phyloP scores from a whole-genome alignment of 2,113 vertebrate genomes.

The Lucifuga dentata region DNA sequence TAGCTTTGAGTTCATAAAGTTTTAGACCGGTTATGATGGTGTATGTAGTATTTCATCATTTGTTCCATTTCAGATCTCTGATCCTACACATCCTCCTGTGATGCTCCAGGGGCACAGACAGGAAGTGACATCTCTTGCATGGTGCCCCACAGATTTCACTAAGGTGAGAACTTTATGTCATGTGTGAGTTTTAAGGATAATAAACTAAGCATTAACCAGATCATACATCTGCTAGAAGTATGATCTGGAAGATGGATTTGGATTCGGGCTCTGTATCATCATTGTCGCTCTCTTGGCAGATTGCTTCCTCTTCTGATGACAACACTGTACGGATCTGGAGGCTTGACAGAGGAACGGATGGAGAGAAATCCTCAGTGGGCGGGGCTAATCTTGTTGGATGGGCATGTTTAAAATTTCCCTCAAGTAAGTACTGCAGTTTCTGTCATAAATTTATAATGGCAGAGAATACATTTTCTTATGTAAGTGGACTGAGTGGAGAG shows the following conservation, averaged over 20 bases:
- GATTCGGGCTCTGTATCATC: constrained; percentile 32
- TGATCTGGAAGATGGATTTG: constrained; percentile 15
- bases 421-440: constrained; percentile 25
- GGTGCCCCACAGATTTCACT: constrained; percentile 95
- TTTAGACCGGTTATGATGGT: background rate
- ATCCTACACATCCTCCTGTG: constrained; percentile 85
- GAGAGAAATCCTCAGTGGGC: constrained; percentile 69
- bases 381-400: constrained; percentile 86
- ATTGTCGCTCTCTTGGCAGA: constrained; percentile 78
- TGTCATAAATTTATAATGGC: too few species aligned
- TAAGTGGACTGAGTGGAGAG: too few species aligned
- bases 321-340: constrained; percentile 95
- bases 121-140: constrained; percentile 95
- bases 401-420: constrained; percentile 80
- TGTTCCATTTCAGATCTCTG: constrained; percentile 84
- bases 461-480: too few species aligned
- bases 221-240: too few species aligned
- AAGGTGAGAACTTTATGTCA: too few species aligned
- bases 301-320: constrained; percentile 97
- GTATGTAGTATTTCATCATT: background rate
- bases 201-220: too few species aligned
- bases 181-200: too few species aligned
- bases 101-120: constrained; percentile 91
- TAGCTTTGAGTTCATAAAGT: background rate
- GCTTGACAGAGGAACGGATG: constrained; percentile 77